Base-by-base conservation (phyloP, 2,888 invertebrate genomes). In the Athripsodes cinereus region DNA sequence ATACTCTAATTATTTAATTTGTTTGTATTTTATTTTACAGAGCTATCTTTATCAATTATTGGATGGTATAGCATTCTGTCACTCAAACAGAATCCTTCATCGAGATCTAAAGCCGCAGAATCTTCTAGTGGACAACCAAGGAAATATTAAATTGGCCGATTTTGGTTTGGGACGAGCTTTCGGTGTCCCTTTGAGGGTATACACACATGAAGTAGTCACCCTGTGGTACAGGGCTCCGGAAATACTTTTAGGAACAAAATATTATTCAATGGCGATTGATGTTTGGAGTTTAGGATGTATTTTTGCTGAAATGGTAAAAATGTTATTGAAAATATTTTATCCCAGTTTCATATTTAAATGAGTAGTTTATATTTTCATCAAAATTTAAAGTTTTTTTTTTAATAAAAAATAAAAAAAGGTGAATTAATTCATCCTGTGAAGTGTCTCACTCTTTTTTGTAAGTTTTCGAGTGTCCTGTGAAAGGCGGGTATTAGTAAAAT, bases 201-300 rank as follows among this genome's bases (percentile, higher is more conserved):
- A 95, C 73, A 98, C 98, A 1, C 97, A 98, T 74, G 92, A 92
- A 76, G 91, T 96, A 16, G 91, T 97, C 2, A 98, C 97, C 1
- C 80, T 98, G 62, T 98, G 97, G 97, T 98, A 98, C 74, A 83
- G 97, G 69, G 92, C 97, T 6, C 97, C 98, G 1, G 97, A 98
- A 77, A 89, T 98, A 67, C 81, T 98, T 60, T 80, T 98, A 21
- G 97, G 97, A 47, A 85, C 91, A 16, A 88, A 89, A 71, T 85
- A 90, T 68, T 98, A 98, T 73, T 90, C 91, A 19, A 92, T 92
- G 40, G 88, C 93, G 13, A 91, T 98, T 26, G 98, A 98, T 75
- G 85, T 97, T 53, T 98, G 97, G 97, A 94, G 94, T 72, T 81
- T 96, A 51, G 96, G 93, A 6, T 96, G 96, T 72, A 97, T 98